A percentile compares a stretch with the other conserved stretches of the same genome.
Evolutionary conservation across 2,888 invertebrate genomes (phyloP).

Genomic region (Macaria notata): DNA sequence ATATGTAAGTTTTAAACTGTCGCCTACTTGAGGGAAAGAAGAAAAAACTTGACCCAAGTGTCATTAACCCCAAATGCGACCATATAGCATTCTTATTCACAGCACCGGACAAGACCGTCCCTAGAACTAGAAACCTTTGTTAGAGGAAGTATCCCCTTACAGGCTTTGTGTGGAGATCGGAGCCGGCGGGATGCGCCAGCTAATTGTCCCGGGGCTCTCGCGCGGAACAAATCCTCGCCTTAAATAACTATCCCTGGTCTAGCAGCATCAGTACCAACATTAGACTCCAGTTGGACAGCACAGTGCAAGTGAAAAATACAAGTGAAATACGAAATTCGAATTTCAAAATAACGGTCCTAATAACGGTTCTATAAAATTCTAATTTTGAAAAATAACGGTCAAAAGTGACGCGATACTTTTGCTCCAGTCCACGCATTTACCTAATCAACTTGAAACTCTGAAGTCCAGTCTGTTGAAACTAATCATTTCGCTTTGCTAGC

Average conservation of each 20-base stretch:
- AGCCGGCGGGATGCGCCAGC: conserved; percentile 63
- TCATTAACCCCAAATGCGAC: conserved; percentile 28
- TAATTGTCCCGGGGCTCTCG: conserved; percentile 66
- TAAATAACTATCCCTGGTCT: conserved; percentile 67
- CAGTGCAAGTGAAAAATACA: conserved; percentile 31
- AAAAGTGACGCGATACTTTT: not conserved
- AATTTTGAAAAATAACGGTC: not conserved
- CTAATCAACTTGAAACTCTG: conserved; percentile 8
- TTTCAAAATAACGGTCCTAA: conserved; percentile 7
- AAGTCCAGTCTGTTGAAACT: not conserved
- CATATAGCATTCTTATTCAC: conserved; percentile 46
- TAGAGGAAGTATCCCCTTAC: conserved; percentile 79
- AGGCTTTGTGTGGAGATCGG: conserved; percentile 64
- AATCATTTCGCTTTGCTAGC: conserved; percentile 4
- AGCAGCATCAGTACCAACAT: conserved; percentile 57
- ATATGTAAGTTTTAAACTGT: too few relatives aligned
- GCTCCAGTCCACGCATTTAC: conserved; percentile 1
- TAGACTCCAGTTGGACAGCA: conserved; percentile 37
- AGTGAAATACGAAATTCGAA: conserved; percentile 32
- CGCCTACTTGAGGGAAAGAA: not conserved
- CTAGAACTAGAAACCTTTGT: conserved; percentile 67
- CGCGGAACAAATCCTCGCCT: conserved; percentile 65
- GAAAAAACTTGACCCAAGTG: conserved; percentile 9
- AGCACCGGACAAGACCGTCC: conserved; percentile 51
- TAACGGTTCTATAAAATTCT: conserved; percentile 16